Evolutionary conservation across 2,797 vertebrate genomes (phyloP).

Genomic region (Periophthalmus magnuspinnatus): DNA sequence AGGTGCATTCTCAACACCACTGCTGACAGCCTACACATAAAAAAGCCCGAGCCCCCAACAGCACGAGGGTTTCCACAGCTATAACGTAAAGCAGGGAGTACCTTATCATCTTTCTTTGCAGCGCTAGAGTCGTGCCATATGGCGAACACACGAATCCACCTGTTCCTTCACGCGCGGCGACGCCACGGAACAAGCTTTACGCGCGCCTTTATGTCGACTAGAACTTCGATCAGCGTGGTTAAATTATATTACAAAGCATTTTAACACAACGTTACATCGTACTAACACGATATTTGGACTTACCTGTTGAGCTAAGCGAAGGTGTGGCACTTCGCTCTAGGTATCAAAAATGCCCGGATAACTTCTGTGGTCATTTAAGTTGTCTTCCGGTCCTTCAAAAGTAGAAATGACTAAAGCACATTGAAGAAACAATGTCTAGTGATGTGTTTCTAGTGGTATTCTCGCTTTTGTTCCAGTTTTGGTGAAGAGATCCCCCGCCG

Average conservation of each 20-base stretch:
- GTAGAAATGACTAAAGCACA: neutral
- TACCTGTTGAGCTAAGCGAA: conserved; percentile 77
- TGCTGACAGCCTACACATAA: neutral
- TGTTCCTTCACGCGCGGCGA: conserved; percentile 13
- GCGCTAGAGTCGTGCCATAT: conserved; percentile 36
- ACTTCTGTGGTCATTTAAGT: conserved; percentile 67
- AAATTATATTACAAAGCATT: neutral
- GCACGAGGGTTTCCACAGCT: neutral
- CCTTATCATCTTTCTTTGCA: neutral
- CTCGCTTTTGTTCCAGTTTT: conserved; percentile 6
- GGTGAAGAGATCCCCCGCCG: conserved; percentile 50
- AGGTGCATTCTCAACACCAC: conserved; percentile 25
- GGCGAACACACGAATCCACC: conserved; percentile 27
- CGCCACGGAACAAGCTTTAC: neutral
- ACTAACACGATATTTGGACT: conserved; percentile 11
- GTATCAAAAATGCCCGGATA: conserved; percentile 65
- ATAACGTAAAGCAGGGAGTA: neutral
- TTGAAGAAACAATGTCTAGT: neutral
- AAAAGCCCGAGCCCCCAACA: too few relatives aligned
- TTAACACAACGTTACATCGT: neutral
- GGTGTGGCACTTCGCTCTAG: conserved; percentile 77
- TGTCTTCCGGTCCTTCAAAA: conserved; percentile 32
- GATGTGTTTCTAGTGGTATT: conserved; percentile 10
- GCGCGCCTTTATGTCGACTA: neutral
- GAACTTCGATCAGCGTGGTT: neutral